Base-by-base conservation (phyloP, 2,797 vertebrate species). In the Myioborus miniatus region DNA sequence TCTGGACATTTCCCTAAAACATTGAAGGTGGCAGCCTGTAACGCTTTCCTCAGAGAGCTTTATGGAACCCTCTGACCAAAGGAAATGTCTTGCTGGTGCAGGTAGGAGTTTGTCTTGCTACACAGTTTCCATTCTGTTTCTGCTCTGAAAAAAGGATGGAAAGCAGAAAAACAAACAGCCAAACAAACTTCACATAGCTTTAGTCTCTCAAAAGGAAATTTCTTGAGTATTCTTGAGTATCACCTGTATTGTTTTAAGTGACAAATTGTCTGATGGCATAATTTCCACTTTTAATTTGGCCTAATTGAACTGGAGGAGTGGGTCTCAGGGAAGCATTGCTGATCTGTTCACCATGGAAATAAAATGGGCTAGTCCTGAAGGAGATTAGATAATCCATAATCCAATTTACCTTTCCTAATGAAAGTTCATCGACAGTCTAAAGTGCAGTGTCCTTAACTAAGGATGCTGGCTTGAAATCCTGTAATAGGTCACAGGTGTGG, bases 321-420 rank as follows among this genome's bases (percentile, higher is more conserved):
- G 13, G 23, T 3, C 37, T 90, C 21, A 70, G 39, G 34, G 47
- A 39, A 32, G 32, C 39, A 17, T 30, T 89, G 43, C 46, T 89
- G 39, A 39, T 65, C 34, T 58, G 8, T 79, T 92, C n/a, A 22
- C 50, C 69, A 6, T 62, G 39, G 43, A 79, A 85, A 69, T 91
- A 89, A 79, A 89, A 93, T n/a, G 36, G 21, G 14, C 64, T 80
- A 55, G 47, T 85, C 58, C 27, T 8, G 11, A 39, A 32, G 30
- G 64, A 87, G 64, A 69, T 12, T 55, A 52, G n/a, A 32, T 67
- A 79, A 82, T 75, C 70, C 36, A 53, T 90, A 89, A 89, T 82
- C 78, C 75, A 87, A 13, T 94, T 91, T 84, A 68, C 50, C 24
- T 90, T 69, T 83, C 43, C 56, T 58, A 87, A 65, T 64, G 43